These are phyloP conservation scores for Phylloscopus trochiloides DNA, from an alignment of 2,113 vertebrate genomes.

Conservation along the genomic window DNA sequence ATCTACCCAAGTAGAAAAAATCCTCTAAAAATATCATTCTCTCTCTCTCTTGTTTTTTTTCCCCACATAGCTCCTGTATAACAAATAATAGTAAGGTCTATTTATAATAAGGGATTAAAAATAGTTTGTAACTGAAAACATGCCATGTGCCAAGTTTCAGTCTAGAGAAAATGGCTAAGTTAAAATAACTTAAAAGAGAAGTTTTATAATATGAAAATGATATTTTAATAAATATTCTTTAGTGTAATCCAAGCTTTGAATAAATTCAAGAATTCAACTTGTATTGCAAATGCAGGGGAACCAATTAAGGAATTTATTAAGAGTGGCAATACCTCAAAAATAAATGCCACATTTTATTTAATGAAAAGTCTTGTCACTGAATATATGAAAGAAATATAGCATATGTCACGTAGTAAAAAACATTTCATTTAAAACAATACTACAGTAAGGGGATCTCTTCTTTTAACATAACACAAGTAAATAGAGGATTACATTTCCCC, in stretches of 20 bases:
- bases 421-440: not conserved
- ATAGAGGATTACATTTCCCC: constrained; percentile 8
- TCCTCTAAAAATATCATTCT: not conserved
- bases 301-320: constrained; percentile 66
- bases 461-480: not conserved
- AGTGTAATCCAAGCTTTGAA: constrained; percentile 21
- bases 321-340: constrained; percentile 51
- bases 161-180: not conserved
- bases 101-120: not conserved
- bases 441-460: not conserved
- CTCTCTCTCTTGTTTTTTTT: not conserved
- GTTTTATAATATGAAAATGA: constrained; percentile 16
- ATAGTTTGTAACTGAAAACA: not conserved
- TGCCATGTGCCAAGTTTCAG: not conserved
- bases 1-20: not conserved
- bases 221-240: constrained; percentile 30
- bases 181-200: not conserved
- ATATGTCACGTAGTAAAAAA: not conserved
- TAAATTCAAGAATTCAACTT: constrained; percentile 50
- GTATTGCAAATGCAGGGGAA: constrained; percentile 27
- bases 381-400: not conserved
- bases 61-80: not conserved
- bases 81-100: not conserved
- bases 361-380: constrained; percentile 9
- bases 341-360: constrained; percentile 52